These are phyloP conservation scores for Tortrix viridana DNA, from an alignment of 2,888 invertebrate species.

Conservation along the genomic window DNA sequence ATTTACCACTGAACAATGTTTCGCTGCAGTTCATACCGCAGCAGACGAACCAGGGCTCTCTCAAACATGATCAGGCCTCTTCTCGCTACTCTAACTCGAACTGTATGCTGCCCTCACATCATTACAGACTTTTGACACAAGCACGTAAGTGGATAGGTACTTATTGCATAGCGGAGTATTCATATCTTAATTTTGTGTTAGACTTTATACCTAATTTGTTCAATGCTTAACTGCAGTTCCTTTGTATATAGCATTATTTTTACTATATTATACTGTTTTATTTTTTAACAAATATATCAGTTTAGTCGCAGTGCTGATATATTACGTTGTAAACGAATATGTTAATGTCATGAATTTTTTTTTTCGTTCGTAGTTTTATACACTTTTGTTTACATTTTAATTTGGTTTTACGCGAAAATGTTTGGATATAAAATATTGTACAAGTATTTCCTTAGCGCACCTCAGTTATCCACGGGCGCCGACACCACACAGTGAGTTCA, in stretches of 20 bases:
- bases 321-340: neutral
- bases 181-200: neutral
- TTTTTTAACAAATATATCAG: neutral
- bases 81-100: slow-evolving; percentile 66
- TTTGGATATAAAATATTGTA: neutral
- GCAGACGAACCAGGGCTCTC: slow-evolving; percentile 53
- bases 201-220: too few species aligned
- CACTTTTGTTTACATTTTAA: neutral
- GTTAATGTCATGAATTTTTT: neutral
- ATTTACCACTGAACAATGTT: slow-evolving; percentile 64
- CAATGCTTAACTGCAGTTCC: too few species aligned
- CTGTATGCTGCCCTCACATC: slow-evolving; percentile 68
- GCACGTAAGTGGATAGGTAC: slow-evolving; percentile 71
- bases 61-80: slow-evolving; percentile 66
- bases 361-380: neutral
- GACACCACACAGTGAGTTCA: slow-evolving; percentile 79
- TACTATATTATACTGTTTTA: neutral
- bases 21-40: slow-evolving; percentile 64
- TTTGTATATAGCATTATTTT: slow-evolving; percentile 2
- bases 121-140: slow-evolving; percentile 70
- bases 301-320: neutral
- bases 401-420: neutral
- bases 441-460: slow-evolving; percentile 65
- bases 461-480: slow-evolving; percentile 80
- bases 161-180: neutral